A percentile compares a stretch with the other conserved stretches of the same genome.
Evolutionary conservation across 2,113 vertebrate genomes (phyloP).

Genomic region (Lepus americanus): DNA sequence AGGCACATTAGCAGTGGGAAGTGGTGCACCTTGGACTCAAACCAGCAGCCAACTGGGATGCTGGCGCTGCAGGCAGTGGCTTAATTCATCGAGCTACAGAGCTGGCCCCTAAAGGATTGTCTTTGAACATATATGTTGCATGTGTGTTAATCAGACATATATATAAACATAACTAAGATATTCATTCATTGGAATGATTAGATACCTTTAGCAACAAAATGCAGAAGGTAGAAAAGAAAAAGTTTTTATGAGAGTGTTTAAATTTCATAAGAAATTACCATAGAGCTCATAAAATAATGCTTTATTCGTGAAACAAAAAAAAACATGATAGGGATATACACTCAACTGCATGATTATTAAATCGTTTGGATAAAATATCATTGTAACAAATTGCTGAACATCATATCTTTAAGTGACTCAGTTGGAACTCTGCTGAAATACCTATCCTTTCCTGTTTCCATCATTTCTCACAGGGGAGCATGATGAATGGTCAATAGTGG

Average conservation of each 20-base stretch:
- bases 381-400: not conserved
- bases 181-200: not conserved
- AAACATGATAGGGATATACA: not conserved
- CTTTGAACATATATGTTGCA: not conserved
- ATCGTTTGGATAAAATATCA: not conserved
- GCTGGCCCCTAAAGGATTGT: not conserved
- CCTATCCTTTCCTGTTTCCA: not conserved
- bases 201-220: not conserved
- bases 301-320: not conserved
- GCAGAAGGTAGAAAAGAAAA: not conserved
- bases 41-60: too few relatives aligned
- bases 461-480: not conserved
- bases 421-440: not conserved
- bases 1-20: too few relatives aligned
- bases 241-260: not conserved
- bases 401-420: not conserved
- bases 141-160: not conserved
- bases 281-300: not conserved
- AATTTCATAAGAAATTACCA: not conserved
- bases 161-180: not conserved
- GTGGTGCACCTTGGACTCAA: too few relatives aligned
- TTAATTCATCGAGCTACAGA: too few relatives aligned
- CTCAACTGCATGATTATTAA: not conserved
- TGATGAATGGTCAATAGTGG: not conserved
- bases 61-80: too few relatives aligned